Evolutionary conservation across 2,888 invertebrate genomes (phyloP).

Genomic region (Tenthredo livida): DNA sequence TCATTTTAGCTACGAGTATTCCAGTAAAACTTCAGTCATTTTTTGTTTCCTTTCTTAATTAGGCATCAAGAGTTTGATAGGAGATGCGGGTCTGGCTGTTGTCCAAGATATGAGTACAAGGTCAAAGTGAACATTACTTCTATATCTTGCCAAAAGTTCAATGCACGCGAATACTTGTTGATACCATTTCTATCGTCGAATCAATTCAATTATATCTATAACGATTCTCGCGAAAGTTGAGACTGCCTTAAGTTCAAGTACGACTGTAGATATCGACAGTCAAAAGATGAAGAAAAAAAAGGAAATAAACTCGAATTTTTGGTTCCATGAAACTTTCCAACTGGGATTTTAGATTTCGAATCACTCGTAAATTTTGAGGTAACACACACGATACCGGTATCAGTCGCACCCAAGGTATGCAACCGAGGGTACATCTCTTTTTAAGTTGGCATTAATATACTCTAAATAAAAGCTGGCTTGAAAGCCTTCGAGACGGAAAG

Average conservation of each 20-base stretch:
- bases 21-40: neutral
- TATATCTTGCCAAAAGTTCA: conserved; percentile 24
- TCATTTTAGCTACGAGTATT: neutral
- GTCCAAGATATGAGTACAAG: conserved; percentile 30
- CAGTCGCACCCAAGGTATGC: too few relatives aligned
- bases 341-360: too few relatives aligned
- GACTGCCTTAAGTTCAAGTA: neutral
- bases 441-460: too few relatives aligned
- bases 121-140: conserved; percentile 7
- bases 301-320: neutral
- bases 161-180: conserved; percentile 49
- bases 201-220: neutral
- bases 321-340: neutral
- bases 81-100: conserved; percentile 35
- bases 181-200: conserved; percentile 17
- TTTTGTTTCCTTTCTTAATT: conserved; percentile 11
- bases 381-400: too few relatives aligned
- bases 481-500: too few relatives aligned
- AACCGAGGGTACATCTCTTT: too few relatives aligned
- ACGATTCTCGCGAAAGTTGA: neutral
- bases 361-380: too few relatives aligned
- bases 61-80: neutral
- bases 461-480: too few relatives aligned
- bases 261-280: neutral
- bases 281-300: neutral